phyloP scores from a whole-genome alignment of 64 coral and sea anemone species.

The Actinia equina region DNA sequence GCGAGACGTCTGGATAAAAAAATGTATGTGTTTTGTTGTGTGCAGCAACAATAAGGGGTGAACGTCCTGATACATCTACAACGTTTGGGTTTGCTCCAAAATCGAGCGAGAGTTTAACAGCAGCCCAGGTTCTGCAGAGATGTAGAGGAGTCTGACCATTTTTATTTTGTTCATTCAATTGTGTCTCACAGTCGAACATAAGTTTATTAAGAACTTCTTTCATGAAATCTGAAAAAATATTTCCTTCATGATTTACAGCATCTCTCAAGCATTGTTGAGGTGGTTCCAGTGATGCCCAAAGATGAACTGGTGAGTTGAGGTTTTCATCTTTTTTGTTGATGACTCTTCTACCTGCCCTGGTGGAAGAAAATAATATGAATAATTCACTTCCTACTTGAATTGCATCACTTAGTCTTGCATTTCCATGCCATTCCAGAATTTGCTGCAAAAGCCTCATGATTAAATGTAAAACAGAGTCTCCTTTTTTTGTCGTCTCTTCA shows the following conservation, averaged over 20 bases:
- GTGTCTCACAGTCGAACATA: background rate
- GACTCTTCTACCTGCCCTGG: background rate
- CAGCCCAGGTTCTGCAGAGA: background rate
- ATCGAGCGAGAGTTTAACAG: background rate
- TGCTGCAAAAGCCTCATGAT: background rate
- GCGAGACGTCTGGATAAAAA: background rate
- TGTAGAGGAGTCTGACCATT: background rate
- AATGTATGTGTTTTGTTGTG: background rate
- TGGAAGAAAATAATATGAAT: background rate
- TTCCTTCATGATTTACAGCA: background rate
- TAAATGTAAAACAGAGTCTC: background rate
- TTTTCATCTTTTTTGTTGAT: background rate
- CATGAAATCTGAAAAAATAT: background rate
- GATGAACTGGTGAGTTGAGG: conserved; percentile 4
- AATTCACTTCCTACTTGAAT: too few relatives aligned
- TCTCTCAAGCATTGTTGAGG: background rate
- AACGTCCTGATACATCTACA: background rate
- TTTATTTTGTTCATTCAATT: background rate
- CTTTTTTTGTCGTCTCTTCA: background rate
- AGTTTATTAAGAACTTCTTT: background rate
- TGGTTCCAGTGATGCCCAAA: background rate
- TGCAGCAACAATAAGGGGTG: background rate
- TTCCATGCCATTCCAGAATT: background rate
- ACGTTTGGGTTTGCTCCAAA: background rate
- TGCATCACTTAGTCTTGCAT: background rate